These are phyloP conservation scores for Polydrusus pterygomalis DNA, from an alignment of 2,888 invertebrate species.

Conservation along the genomic window DNA sequence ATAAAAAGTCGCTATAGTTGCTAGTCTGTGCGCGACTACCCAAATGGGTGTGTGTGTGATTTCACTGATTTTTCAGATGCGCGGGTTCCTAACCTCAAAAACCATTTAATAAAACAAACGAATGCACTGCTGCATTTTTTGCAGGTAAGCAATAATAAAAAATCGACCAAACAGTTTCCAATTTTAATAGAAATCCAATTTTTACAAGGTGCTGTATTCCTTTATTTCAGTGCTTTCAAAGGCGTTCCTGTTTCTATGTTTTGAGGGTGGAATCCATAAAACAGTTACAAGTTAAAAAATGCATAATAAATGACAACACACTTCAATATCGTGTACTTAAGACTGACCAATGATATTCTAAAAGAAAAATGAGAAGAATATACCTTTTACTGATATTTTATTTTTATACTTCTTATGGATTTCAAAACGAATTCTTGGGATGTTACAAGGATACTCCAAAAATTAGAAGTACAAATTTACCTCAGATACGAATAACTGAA, in stretches of 20 bases:
- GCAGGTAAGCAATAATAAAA: constrained; percentile 35
- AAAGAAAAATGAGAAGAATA: constrained; percentile 31
- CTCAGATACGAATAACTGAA: constrained; percentile 53
- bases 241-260: background rate
- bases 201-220: background rate
- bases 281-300: constrained; percentile 14
- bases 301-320: constrained; percentile 7
- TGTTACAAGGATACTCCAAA: constrained; percentile 62
- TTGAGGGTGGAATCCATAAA: background rate
- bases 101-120: constrained; percentile 36
- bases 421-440: constrained; percentile 59
- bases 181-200: background rate
- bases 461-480: constrained; percentile 55
- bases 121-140: constrained; percentile 31
- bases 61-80: background rate
- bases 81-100: constrained; percentile 28
- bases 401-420: constrained; percentile 32
- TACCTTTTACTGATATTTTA: constrained; percentile 32
- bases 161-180: constrained; percentile 32
- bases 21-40: too few species aligned
- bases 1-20: too few species aligned
- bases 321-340: constrained; percentile 30
- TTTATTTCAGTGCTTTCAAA: constrained; percentile 12
- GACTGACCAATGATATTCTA: constrained; percentile 52
- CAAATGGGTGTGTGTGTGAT: constrained; percentile 3